phyloP scores from a whole-genome alignment of 2,888 invertebrate genomes.

The Lobophora halterata region DNA sequence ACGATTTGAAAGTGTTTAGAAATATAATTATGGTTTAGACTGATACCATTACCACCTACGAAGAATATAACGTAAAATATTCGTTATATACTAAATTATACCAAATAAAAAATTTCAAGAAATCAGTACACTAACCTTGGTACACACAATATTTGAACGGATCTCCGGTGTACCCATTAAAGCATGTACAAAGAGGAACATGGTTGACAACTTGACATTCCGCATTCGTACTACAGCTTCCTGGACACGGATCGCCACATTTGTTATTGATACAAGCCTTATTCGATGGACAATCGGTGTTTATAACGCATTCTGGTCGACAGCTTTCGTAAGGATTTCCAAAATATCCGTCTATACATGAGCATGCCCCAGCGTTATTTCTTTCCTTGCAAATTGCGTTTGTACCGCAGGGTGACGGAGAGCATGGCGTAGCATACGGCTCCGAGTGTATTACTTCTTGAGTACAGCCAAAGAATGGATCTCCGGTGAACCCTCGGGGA shows the following conservation, averaged over 20 bases:
- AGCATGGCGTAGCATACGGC: constrained; percentile 76
- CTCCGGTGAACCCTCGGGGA: constrained; percentile 84
- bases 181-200: constrained; percentile 85
- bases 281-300: constrained; percentile 86
- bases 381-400: constrained; percentile 84
- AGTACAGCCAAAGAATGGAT: constrained; percentile 86
- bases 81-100: not conserved
- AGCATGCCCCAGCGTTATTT: constrained; percentile 83
- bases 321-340: constrained; percentile 91
- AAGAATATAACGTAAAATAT: too few relatives aligned
- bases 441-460: constrained; percentile 56
- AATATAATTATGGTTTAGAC: too few relatives aligned
- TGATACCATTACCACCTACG: too few relatives aligned
- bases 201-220: constrained; percentile 88
- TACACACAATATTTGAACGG: constrained; percentile 85
- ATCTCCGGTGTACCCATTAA: constrained; percentile 86
- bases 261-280: constrained; percentile 86
- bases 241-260: constrained; percentile 89
- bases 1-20: too few relatives aligned
- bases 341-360: constrained; percentile 85
- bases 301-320: constrained; percentile 86
- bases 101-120: not conserved
- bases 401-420: constrained; percentile 83
- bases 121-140: constrained; percentile 53
- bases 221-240: constrained; percentile 88